Conservation (phyloP, 1,140 invertebrate species). For the Leucophenga varia region DNA sequence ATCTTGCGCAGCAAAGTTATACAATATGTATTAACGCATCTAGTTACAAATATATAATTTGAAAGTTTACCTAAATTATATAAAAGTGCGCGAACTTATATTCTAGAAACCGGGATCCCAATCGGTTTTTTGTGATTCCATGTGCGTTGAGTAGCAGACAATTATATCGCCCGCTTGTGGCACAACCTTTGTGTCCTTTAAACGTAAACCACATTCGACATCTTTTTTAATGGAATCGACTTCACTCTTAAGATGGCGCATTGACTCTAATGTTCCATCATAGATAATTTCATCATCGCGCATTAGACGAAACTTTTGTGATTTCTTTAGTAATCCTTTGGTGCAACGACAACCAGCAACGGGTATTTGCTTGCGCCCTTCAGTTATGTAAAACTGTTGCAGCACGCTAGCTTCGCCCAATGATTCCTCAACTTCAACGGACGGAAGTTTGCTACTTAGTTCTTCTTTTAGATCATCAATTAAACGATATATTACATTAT, state of each 20-base stretch:
- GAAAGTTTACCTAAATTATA: neutral
- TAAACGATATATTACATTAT: constrained; percentile 90
- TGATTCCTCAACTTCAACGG: constrained; percentile 71
- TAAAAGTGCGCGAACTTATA: neutral
- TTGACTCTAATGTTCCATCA: constrained; percentile 73
- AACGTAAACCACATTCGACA: constrained; percentile 83
- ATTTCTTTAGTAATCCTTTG: constrained; percentile 75
- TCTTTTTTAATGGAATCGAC: constrained; percentile 80
- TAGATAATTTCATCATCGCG: constrained; percentile 72
- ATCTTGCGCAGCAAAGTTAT: too few species aligned
- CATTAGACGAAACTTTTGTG: constrained; percentile 68
- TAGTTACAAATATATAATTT: too few species aligned
- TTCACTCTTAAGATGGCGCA: constrained; percentile 89
- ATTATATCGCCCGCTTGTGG: constrained; percentile 78
- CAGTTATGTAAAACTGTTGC: constrained; percentile 80
- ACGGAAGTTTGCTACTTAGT: constrained; percentile 73
- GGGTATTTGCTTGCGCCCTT: constrained; percentile 77
- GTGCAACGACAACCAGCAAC: constrained; percentile 87
- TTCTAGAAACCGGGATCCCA: constrained; percentile 85
- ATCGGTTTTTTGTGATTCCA: constrained; percentile 65
- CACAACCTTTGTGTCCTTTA: constrained; percentile 66
- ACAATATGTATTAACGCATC: too few species aligned
- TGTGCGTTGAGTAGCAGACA: constrained; percentile 71
- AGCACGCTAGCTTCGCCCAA: constrained; percentile 84
- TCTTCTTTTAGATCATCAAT: constrained; percentile 85